Evolutionary conservation across 1,140 invertebrate species (phyloP).

Genomic region (Eriosoma lanigerum): DNA sequence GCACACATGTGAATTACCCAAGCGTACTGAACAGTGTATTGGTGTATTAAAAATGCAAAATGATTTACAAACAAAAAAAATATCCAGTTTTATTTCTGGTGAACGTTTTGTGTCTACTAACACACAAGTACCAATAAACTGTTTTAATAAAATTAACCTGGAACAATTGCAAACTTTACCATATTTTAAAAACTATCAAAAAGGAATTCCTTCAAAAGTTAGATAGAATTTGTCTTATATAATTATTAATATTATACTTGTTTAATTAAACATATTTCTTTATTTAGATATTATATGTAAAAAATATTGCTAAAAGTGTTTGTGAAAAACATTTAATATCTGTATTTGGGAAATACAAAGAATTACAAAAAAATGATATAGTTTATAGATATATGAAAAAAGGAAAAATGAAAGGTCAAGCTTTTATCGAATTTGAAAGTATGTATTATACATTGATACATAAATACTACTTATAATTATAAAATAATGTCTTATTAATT

Average conservation of each 20-base stretch:
- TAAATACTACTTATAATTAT: constrained; percentile 28
- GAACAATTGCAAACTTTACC: constrained; percentile 61
- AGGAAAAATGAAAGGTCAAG: constrained; percentile 65
- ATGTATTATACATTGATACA: constrained; percentile 55
- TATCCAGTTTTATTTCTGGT: background rate
- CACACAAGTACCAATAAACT: background rate
- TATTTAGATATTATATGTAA: constrained; percentile 60
- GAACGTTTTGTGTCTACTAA: constrained; percentile 27
- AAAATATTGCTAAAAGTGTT: constrained; percentile 61
- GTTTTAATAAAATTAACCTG: constrained; percentile 53
- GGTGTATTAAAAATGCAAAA: constrained; percentile 25
- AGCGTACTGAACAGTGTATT: constrained; percentile 26
- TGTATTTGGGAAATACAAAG: constrained; percentile 59
- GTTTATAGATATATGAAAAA: constrained; percentile 59
- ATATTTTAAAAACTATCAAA: constrained; percentile 61
- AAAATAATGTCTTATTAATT: no score
- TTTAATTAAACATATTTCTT: background rate
- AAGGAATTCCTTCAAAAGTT: constrained; percentile 60
- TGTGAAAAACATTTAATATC: constrained; percentile 59
- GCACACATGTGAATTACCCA: constrained; percentile 1
- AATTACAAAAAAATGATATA: constrained; percentile 55
- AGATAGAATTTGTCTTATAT: constrained; percentile 41
- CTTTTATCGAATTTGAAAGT: constrained; percentile 63
- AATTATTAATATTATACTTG: background rate
- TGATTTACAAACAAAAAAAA: background rate